Evolutionary conservation across 2,113 vertebrate species (phyloP).

Genomic region (Tricholaema leucomelas): DNA sequence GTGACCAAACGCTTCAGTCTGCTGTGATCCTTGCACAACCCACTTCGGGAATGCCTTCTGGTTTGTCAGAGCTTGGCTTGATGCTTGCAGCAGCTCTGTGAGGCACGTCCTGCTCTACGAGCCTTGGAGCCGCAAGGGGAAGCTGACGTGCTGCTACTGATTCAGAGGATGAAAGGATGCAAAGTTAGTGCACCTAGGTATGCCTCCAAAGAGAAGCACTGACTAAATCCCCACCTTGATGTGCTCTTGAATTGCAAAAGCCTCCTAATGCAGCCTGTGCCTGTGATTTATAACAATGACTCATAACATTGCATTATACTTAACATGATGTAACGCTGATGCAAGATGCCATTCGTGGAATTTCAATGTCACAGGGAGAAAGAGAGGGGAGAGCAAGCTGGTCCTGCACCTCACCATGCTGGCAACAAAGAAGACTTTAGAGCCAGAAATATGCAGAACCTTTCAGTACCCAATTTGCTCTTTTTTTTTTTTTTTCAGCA

Average conservation of each 20-base stretch:
- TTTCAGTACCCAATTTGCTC: not conserved
- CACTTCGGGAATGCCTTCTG: not conserved
- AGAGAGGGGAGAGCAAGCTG: not conserved
- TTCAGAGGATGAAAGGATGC: not conserved
- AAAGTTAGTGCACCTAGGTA: constrained; percentile 4
- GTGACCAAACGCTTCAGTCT: not conserved
- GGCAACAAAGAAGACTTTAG: not conserved
- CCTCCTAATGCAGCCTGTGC: constrained; percentile 56
- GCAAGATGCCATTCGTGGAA: constrained; percentile 70
- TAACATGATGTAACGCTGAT: constrained; percentile 75
- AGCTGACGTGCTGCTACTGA: not conserved
- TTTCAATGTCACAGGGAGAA: constrained; percentile 66
- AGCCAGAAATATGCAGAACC: not conserved
- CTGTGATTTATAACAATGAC: constrained; percentile 74
- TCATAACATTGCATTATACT: constrained; percentile 71
- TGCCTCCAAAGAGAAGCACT: constrained; percentile 12
- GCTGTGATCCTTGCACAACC: not conserved
- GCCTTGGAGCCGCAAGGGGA: not conserved
- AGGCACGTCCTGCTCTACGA: not conserved
- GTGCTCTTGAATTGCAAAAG: constrained; percentile 68
- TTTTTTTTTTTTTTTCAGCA: not conserved
- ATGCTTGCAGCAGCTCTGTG: not conserved
- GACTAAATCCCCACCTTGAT: constrained; percentile 68
- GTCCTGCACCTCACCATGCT: not conserved
- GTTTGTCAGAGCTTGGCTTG: not conserved